These are phyloP conservation scores for Drosophila sordidapex DNA, from an alignment of 2,888 invertebrate species.

Conservation along the genomic window DNA sequence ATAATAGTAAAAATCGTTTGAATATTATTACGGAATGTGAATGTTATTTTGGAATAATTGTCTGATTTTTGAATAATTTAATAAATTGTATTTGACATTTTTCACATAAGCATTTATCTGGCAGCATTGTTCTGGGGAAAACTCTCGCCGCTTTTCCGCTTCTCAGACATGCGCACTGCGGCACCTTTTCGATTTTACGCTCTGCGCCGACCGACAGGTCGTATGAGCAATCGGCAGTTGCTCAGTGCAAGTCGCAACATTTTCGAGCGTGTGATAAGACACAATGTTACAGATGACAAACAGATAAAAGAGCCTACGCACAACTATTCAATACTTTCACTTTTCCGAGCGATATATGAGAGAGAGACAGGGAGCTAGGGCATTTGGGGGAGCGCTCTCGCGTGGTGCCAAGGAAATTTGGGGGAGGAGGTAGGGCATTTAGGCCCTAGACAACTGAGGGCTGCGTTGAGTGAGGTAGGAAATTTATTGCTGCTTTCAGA, in stretches of 20 bases:
- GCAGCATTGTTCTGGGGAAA: conserved; percentile 63
- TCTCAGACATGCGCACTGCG: conserved; percentile 3
- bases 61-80: background rate
- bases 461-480: conserved; percentile 76
- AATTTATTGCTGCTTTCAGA: conserved; percentile 73
- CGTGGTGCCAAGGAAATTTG: conserved; percentile 28
- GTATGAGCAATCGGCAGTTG: conserved; percentile 58
- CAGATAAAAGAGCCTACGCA: conserved; percentile 47
- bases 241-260: conserved; percentile 67
- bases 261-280: conserved; percentile 75
- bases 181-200: conserved; percentile 40
- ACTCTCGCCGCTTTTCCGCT: conserved; percentile 35
- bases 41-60: background rate
- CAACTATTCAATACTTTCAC: conserved; percentile 50
- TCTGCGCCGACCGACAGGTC: conserved; percentile 65
- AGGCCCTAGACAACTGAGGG: conserved; percentile 71
- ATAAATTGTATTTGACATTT: conserved; percentile 14
- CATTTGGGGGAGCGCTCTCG: background rate
- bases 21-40: background rate
- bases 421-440: conserved; percentile 33
- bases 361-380: background rate
- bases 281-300: conserved; percentile 31
- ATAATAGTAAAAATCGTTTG: background rate
- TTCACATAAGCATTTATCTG: conserved; percentile 48
- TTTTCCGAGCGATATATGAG: conserved; percentile 37